phyloP scores from a whole-genome alignment of 2,888 invertebrate species.

The Eucera pruinosa region DNA sequence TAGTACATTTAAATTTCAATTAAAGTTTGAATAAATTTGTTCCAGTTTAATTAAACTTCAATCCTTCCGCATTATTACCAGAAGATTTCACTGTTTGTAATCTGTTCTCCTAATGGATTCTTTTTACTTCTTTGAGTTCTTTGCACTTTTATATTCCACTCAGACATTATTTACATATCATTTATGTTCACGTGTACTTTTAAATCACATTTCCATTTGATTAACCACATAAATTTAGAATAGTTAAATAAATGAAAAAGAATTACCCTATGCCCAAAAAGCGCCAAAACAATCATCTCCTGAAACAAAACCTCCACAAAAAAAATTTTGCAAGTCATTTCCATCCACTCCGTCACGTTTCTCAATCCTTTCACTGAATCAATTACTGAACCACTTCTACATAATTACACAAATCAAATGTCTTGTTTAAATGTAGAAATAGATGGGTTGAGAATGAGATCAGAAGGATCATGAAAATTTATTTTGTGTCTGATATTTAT shows the following conservation, averaged over 20 bases:
- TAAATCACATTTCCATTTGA: too few species aligned
- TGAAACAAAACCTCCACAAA: too few species aligned
- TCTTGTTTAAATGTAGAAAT: too few species aligned
- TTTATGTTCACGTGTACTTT: too few species aligned
- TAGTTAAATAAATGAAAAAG: neutral
- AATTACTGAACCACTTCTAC: neutral
- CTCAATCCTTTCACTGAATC: neutral
- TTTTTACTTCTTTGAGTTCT: neutral
- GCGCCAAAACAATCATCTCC: neutral
- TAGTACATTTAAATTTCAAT: constrained; percentile 29
- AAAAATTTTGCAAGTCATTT: constrained; percentile 1
- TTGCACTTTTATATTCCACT: neutral
- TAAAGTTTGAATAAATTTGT: constrained; percentile 26
- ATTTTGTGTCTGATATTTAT: too few species aligned
- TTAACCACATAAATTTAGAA: too few species aligned
- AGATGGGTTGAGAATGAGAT: too few species aligned
- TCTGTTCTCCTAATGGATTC: neutral
- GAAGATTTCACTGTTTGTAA: constrained; percentile 2
- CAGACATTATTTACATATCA: neutral
- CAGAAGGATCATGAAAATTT: too few species aligned
- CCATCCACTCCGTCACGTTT: neutral
- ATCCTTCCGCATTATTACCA: constrained; percentile 8
- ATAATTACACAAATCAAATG: too few species aligned
- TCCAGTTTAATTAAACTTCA: constrained; percentile 26
- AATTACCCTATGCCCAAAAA: neutral